Evolutionary conservation across 2,797 vertebrate species (phyloP).

Genomic region (Etheostoma perlongum): DNA sequence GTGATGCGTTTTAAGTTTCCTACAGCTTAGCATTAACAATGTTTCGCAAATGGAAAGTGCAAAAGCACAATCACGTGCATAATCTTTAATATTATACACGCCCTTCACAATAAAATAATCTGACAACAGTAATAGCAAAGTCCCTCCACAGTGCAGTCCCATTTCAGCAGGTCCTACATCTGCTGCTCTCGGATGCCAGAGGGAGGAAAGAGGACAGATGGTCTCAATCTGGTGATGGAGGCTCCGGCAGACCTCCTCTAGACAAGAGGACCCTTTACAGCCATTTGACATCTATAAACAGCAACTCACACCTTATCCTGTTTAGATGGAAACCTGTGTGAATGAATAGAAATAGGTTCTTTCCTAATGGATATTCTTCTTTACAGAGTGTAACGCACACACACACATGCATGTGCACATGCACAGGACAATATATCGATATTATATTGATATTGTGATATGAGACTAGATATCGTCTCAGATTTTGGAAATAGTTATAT

Average conservation of each 20-base stretch:
- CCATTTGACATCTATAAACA: slow-evolving; percentile 62
- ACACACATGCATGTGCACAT: neutral
- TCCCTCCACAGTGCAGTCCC: slow-evolving; percentile 38
- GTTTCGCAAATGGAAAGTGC: neutral
- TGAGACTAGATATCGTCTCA: no score
- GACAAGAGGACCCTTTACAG: slow-evolving; percentile 66
- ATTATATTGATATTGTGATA: no score
- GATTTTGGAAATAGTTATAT: no score
- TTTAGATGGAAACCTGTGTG: slow-evolving; percentile 24
- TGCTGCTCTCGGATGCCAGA: slow-evolving; percentile 40
- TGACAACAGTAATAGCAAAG: neutral
- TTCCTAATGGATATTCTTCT: slow-evolving; percentile 1
- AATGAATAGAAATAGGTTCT: slow-evolving; percentile 1
- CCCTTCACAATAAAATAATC: neutral
- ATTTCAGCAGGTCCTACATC: slow-evolving; percentile 55
- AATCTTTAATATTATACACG: neutral
- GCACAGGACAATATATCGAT: neutral
- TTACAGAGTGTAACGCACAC: neutral
- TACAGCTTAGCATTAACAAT: slow-evolving; percentile 3
- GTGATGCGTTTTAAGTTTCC: neutral
- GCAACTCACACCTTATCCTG: slow-evolving; percentile 33
- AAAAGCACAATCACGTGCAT: neutral
- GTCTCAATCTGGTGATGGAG: slow-evolving; percentile 72
- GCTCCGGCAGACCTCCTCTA: slow-evolving; percentile 59
- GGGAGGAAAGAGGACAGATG: slow-evolving; percentile 72